Percentiles rank a stretch among this genome's conserved stretches.
These are phyloP conservation scores for Dendrolimus houi DNA, from an alignment of 2,888 invertebrate genomes.

Conservation along the genomic window DNA sequence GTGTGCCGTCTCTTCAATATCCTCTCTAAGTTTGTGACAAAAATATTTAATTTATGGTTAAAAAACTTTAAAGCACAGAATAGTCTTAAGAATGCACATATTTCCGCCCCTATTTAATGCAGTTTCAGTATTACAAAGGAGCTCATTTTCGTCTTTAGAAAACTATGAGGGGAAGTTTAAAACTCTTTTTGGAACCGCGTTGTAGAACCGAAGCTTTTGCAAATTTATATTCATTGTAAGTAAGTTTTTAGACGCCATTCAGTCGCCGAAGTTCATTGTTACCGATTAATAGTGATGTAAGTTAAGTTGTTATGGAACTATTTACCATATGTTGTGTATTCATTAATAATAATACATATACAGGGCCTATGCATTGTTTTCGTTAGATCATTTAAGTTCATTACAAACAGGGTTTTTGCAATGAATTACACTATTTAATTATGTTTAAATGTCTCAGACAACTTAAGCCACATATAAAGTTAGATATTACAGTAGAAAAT, in stretches of 20 bases:
- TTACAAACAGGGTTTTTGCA: too few species aligned
- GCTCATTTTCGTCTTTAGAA: not conserved
- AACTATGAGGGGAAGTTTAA: not conserved
- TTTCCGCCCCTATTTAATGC: slow-evolving; percentile 10
- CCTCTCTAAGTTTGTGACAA: slow-evolving; percentile 45
- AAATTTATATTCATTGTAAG: slow-evolving; percentile 32
- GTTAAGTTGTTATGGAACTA: too few species aligned
- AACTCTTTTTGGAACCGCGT: slow-evolving; percentile 23
- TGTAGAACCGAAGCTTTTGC: slow-evolving; percentile 32
- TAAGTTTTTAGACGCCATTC: slow-evolving; percentile 31
- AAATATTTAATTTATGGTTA: slow-evolving; percentile 18
- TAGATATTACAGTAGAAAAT: too few species aligned
- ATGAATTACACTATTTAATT: too few species aligned
- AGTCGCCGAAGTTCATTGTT: slow-evolving; percentile 37
- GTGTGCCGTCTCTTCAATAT: slow-evolving; percentile 6
- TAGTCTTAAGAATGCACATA: slow-evolving; percentile 9
- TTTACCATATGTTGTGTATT: too few species aligned
- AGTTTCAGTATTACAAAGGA: slow-evolving; percentile 3
- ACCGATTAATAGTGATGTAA: slow-evolving; percentile 1
- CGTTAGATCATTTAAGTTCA: too few species aligned
- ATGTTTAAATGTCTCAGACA: too few species aligned
- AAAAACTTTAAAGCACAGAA: slow-evolving; percentile 7
- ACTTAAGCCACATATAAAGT: too few species aligned
- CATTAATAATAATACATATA: too few species aligned
- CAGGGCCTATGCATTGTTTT: too few species aligned